Base-by-base conservation (phyloP, 2,888 invertebrate species). In the Phortica magna region DNA sequence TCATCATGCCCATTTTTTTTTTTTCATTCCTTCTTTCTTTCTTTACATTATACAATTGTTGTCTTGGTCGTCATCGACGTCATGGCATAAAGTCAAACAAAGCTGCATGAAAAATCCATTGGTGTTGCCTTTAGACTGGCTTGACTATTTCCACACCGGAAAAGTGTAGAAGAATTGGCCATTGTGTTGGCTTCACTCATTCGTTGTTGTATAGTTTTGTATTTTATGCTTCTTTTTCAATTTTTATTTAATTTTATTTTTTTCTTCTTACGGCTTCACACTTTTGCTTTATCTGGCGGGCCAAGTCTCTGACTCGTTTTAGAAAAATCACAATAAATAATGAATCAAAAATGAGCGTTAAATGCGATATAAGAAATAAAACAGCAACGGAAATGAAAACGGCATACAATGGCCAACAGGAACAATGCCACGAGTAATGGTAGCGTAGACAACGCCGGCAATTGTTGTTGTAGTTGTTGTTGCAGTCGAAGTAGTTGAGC, bases 321-420 rank as follows among this genome's bases (percentile, higher is more conserved):
- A 85, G 83, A 80, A 81, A 81, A 82, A 83, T 87, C 88, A 86
- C 89, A 86, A 85, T 89, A 89, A 87, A 90, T 89, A 89, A 89
- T 84, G 84, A 83, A 88, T 85, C 84, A 86, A 86, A 84, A 89
- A 85, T 85, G 87, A 90, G 89, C 89, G 86, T 87, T 89, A 87
- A 89, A 89, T 89, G 83, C 84, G 88, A 71, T 71, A 53, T 70
- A 53, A 53, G 22, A 55, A 71, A 61, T 17, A 61, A 61, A 61
- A 74, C 57, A 67, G 74, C 48, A 74, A 19, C 74, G 74, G 74
- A 74, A 74, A 67, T 74, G 74, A 55, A 48, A 48, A 81, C 78
- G 78, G 39, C 70, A 77, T 77, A 77, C 77, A 80, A 77, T 74
- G 73, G 73, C 71, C 65, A 72, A 77, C 70, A 79, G 73, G 79